Percentiles rank a stretch among this genome's conserved stretches.
Conservation (phyloP, 2,113 vertebrate genomes). For the Bos javanicus region DNA sequence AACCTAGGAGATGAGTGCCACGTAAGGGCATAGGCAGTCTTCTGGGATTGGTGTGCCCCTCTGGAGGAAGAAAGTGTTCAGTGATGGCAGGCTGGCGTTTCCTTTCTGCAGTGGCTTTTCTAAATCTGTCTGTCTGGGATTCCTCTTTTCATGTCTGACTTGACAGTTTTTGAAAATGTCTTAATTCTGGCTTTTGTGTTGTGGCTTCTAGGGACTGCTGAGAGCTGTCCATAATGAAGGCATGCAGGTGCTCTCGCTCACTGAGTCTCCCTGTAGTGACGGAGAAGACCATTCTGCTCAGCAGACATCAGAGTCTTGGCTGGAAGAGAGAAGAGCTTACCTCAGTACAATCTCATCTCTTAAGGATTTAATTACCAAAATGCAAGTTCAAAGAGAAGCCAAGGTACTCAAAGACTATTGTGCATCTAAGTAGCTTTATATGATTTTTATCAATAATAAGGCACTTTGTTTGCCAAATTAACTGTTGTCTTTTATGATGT, state of each 20-base stretch:
- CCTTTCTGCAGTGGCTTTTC: not conserved
- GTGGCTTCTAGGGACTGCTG: conserved; percentile 85
- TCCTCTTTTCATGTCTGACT: not conserved
- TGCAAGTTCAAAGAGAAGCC: conserved; percentile 83
- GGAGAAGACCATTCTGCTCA: conserved; percentile 72
- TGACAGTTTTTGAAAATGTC: not conserved
- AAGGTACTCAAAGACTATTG: conserved; percentile 80
- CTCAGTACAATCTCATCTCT: conserved; percentile 89
- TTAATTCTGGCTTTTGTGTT: conserved; percentile 12
- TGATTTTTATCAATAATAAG: not conserved
- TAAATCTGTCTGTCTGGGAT: not conserved
- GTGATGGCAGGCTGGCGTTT: not conserved
- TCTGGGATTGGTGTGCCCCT: not conserved
- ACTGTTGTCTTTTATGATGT: not conserved
- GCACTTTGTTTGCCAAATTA: not conserved
- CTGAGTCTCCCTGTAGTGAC: conserved; percentile 85
- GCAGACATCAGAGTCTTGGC: conserved; percentile 80
- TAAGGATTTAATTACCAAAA: conserved; percentile 88
- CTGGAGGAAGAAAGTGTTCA: not conserved
- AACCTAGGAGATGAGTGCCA: not conserved
- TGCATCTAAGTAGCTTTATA: not conserved
- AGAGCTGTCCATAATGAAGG: conserved; percentile 95
- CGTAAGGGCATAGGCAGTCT: not conserved
- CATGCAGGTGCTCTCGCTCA: conserved; percentile 93
- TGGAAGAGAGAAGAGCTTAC: conserved; percentile 88